Evolutionary conservation across 2,888 invertebrate genomes (phyloP).

Genomic region (Nipponacmea schrenckii): DNA sequence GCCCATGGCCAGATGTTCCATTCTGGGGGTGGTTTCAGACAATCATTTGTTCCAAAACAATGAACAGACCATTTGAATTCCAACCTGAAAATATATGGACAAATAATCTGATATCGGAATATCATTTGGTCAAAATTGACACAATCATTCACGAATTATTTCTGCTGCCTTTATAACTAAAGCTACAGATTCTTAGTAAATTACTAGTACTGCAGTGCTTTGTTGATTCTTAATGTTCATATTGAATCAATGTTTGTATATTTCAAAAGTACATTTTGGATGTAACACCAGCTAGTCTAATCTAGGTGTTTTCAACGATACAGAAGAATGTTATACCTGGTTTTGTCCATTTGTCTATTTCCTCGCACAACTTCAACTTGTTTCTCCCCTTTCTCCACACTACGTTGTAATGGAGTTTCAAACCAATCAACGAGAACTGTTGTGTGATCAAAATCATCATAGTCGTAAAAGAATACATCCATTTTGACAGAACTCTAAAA

Average conservation of each 20-base stretch:
- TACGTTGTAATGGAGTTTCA: slow-evolving; percentile 33
- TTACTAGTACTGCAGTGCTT: no score
- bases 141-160: no score
- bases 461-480: slow-evolving; percentile 45
- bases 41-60: slow-evolving; percentile 21
- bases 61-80: slow-evolving; percentile 29
- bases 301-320: no score
- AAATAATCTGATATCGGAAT: no score
- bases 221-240: no score
- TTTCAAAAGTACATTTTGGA: no score
- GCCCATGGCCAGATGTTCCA: slow-evolving; percentile 25
- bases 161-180: no score
- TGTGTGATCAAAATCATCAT: slow-evolving; percentile 41
- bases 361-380: slow-evolving; percentile 24
- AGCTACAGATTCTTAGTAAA: no score
- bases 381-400: slow-evolving; percentile 11
- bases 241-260: no score
- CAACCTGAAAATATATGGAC: slow-evolving; percentile 22
- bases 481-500: slow-evolving; percentile 38
- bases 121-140: no score
- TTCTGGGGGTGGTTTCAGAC: slow-evolving; percentile 20
- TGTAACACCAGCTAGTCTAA: no score
- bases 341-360: slow-evolving; percentile 35
- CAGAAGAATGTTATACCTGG: slow-evolving; percentile 27
- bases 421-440: slow-evolving; percentile 46